These are phyloP conservation scores for Eledona agricola DNA, from an alignment of 2,888 invertebrate species.

Conservation along the genomic window DNA sequence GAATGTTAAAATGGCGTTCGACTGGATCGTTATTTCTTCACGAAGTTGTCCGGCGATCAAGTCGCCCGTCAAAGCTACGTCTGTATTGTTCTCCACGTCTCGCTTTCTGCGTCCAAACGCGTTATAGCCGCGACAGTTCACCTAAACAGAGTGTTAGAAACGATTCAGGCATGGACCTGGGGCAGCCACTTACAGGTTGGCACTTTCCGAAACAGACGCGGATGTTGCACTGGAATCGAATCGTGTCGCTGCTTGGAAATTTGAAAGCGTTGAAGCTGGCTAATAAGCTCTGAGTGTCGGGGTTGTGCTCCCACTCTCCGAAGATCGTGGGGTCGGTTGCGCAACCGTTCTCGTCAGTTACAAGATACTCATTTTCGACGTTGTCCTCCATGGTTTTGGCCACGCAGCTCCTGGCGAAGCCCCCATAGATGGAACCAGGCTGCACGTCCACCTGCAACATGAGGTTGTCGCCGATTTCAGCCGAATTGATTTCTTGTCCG, in stretches of 20 bases:
- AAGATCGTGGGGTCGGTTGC: constrained; percentile 93
- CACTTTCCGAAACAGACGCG: constrained; percentile 94
- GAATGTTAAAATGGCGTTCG: constrained; percentile 89
- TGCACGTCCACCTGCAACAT: constrained; percentile 68
- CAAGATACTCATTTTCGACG: constrained; percentile 88
- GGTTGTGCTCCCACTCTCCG: constrained; percentile 91
- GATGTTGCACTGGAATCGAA: constrained; percentile 95
- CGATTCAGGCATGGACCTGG: neutral
- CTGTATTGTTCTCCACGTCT: constrained; percentile 67
- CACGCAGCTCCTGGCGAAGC: constrained; percentile 91
- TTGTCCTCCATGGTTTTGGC: constrained; percentile 92
- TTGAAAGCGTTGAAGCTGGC: constrained; percentile 95
- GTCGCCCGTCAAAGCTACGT: constrained; percentile 68
- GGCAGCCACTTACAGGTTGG: constrained; percentile 77
- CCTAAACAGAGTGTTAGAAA: constrained; percentile 62
- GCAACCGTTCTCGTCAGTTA: constrained; percentile 93
- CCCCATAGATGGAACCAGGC: constrained; percentile 82
- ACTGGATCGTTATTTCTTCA: constrained; percentile 92
- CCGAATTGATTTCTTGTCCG: constrained; percentile 88
- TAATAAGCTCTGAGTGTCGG: constrained; percentile 83
- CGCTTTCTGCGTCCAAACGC: constrained; percentile 86
- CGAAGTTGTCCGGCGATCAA: constrained; percentile 80
- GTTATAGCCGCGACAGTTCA: constrained; percentile 90
- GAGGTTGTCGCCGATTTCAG: constrained; percentile 90
- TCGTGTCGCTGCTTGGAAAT: constrained; percentile 93